These are phyloP conservation scores for Numida meleagris DNA, from an alignment of 2,113 vertebrate genomes.

Conservation along the genomic window DNA sequence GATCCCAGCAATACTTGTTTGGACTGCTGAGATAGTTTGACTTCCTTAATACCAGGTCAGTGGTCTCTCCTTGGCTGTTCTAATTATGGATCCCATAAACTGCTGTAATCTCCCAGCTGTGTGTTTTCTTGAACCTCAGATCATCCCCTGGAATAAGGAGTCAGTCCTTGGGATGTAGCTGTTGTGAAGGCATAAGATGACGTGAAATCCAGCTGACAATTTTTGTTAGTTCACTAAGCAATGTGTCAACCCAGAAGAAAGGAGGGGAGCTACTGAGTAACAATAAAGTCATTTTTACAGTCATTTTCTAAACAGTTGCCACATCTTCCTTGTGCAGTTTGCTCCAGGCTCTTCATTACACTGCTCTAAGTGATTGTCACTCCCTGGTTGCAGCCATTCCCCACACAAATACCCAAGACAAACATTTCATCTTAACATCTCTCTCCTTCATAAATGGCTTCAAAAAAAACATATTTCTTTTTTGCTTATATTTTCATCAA, in stretches of 20 bases:
- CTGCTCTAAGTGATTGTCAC: neutral
- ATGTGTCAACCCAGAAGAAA: neutral
- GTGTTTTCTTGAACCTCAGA: neutral
- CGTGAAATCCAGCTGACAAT: neutral
- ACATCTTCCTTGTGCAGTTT: neutral
- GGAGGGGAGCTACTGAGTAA: neutral
- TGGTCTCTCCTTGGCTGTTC: neutral
- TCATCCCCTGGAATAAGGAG: neutral
- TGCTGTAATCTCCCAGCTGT: neutral
- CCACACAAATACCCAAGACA: neutral
- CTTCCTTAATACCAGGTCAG: neutral
- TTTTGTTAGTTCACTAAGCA: neutral
- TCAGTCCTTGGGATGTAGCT: neutral
- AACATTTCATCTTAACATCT: neutral
- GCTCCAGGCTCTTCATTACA: neutral
- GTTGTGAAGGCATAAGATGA: neutral
- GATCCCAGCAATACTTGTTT: neutral
- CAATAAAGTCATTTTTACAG: neutral
- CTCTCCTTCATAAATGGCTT: neutral
- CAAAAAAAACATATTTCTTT: neutral
- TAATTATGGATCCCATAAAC: neutral
- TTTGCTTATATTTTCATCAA: neutral
- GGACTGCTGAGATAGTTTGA: neutral
- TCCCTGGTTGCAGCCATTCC: neutral
- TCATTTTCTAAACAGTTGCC: neutral